Evolutionary conservation across 2,888 invertebrate genomes (phyloP).

Genomic region (Erebia aethiops): DNA sequence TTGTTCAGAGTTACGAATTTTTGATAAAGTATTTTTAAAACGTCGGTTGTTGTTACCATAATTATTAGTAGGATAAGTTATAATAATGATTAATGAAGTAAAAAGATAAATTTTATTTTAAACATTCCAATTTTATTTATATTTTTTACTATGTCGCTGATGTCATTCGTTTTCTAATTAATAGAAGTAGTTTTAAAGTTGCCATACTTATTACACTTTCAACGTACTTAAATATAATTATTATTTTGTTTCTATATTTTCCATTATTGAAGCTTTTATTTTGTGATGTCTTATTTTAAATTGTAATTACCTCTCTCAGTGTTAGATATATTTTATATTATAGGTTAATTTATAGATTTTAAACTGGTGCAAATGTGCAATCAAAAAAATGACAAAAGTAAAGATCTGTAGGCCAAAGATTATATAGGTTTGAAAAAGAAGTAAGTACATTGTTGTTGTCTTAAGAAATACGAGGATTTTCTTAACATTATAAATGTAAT

Average conservation of each 20-base stretch:
- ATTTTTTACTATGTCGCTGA: slow-evolving; percentile 43
- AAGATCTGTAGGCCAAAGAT: slow-evolving; percentile 82
- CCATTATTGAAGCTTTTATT: slow-evolving; percentile 24
- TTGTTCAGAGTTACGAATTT: slow-evolving; percentile 58
- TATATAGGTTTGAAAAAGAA: slow-evolving; percentile 55
- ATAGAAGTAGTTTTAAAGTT: slow-evolving; percentile 59
- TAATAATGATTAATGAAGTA: slow-evolving; percentile 50
- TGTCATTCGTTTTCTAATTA: slow-evolving; percentile 44
- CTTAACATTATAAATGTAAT: slow-evolving; percentile 38
- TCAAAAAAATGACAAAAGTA: slow-evolving; percentile 59
- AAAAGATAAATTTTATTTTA: slow-evolving; percentile 57
- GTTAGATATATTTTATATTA: slow-evolving; percentile 43
- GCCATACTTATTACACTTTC: slow-evolving; percentile 72
- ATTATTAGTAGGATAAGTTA: slow-evolving; percentile 56
- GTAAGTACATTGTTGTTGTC: slow-evolving; percentile 43
- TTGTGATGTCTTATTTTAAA: slow-evolving; percentile 27
- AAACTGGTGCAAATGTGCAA: slow-evolving; percentile 64
- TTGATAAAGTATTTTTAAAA: slow-evolving; percentile 71
- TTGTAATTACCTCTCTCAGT: slow-evolving; percentile 48
- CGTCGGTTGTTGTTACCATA: slow-evolving; percentile 76
- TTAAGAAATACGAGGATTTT: slow-evolving; percentile 42
- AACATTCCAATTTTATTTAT: slow-evolving; percentile 70
- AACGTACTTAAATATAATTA: slow-evolving; percentile 70
- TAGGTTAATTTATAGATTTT: slow-evolving; percentile 38
- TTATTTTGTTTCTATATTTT: slow-evolving; percentile 41